phyloP scores from a whole-genome alignment of 2,797 vertebrate species.

The Channa striata region DNA sequence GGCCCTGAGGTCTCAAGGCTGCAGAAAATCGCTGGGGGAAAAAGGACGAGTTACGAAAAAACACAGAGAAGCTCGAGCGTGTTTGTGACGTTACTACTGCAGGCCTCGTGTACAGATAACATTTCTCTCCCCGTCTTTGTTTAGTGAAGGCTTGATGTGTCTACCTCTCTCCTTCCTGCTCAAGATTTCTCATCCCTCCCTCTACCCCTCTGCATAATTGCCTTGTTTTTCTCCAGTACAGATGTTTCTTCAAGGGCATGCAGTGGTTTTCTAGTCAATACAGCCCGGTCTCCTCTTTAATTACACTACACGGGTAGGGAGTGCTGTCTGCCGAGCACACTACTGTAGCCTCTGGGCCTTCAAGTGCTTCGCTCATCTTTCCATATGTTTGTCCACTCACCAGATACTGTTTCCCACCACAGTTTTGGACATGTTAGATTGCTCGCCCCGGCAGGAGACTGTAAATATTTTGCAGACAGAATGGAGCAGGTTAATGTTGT shows the following conservation, averaged over 20 bases:
- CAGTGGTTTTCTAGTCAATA: slow-evolving; percentile 85
- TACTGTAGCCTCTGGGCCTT: slow-evolving; percentile 69
- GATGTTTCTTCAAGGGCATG: slow-evolving; percentile 87
- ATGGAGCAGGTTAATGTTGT: slow-evolving; percentile 47
- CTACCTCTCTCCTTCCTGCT: slow-evolving; percentile 57
- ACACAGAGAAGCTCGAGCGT: slow-evolving; percentile 36
- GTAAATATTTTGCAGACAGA: slow-evolving; percentile 28
- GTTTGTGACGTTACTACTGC: slow-evolving; percentile 31
- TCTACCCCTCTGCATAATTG: slow-evolving; percentile 80
- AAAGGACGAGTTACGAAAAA: slow-evolving; percentile 42
- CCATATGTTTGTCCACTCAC: slow-evolving; percentile 62
- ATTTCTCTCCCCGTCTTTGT: slow-evolving; percentile 44
- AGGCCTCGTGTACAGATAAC: slow-evolving; percentile 35
- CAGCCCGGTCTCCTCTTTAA: slow-evolving; percentile 84
- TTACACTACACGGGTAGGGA: slow-evolving; percentile 82
- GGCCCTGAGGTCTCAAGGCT: slow-evolving; percentile 69
- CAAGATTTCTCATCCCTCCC: slow-evolving; percentile 64
- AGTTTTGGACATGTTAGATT: slow-evolving; percentile 30
- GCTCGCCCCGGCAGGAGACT: slow-evolving; percentile 11
- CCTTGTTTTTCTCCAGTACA: slow-evolving; percentile 86
- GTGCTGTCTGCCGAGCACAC: slow-evolving; percentile 73
- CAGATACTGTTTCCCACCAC: slow-evolving; percentile 41
- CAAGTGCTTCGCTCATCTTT: slow-evolving; percentile 44
- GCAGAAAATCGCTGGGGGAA: slow-evolving; percentile 58
- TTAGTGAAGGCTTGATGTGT: slow-evolving; percentile 52